phyloP scores from a whole-genome alignment of 2,113 vertebrate genomes.

The Siniperca knerii region DNA sequence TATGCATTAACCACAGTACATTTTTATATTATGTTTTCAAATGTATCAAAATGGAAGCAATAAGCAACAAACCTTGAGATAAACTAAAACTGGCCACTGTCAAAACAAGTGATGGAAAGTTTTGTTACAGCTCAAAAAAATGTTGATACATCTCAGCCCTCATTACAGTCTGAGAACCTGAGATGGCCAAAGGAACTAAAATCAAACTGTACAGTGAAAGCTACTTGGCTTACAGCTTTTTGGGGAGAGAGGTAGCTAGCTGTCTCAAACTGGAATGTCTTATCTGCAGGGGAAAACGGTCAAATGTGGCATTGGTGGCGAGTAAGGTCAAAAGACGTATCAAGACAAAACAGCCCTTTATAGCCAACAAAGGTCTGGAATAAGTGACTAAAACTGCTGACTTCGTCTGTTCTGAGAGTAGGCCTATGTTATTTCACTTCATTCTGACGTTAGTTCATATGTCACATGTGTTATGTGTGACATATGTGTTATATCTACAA shows the following conservation, averaged over 20 bases:
- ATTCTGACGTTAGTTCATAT: not conserved
- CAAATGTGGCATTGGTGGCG: not conserved
- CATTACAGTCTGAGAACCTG: not conserved
- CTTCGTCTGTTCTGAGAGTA: not conserved
- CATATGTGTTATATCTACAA: not conserved
- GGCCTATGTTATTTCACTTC: not conserved
- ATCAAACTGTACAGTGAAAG: not conserved
- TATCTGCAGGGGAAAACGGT: conserved; percentile 2
- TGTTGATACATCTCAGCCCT: too few relatives aligned
- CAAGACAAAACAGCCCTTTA: not conserved
- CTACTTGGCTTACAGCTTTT: not conserved
- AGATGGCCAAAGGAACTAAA: not conserved
- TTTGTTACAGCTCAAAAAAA: not conserved
- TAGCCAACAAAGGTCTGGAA: not conserved
- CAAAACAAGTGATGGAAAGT: not conserved
- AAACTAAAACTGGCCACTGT: not conserved
- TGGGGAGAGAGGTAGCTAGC: too few relatives aligned
- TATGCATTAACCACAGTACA: not conserved
- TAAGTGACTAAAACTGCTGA: not conserved
- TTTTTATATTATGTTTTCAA: not conserved
- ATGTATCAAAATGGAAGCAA: not conserved
- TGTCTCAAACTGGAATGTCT: not conserved
- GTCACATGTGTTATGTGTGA: not conserved
- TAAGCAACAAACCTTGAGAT: not conserved
- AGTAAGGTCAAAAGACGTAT: not conserved